A percentile compares a stretch with the other conserved stretches of the same genome.
Evolutionary conservation across 2,113 vertebrate species (phyloP).

Genomic region (Gopherus evgoodei): DNA sequence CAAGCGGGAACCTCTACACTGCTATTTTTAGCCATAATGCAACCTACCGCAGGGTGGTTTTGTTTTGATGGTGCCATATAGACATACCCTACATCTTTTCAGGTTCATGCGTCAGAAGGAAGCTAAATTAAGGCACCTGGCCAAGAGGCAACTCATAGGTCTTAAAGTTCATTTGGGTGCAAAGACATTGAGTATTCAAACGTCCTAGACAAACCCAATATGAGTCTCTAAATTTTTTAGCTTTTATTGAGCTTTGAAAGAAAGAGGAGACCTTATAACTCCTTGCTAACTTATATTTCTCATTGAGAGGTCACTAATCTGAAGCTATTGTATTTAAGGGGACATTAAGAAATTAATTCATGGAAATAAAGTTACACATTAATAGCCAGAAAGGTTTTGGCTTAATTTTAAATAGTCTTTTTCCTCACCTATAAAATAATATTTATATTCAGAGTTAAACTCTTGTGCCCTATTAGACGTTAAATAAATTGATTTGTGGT

Average conservation of each 20-base stretch:
- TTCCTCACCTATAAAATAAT: not conserved
- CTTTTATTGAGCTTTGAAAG: not conserved
- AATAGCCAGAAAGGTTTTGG: not conserved
- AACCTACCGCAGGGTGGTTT: not conserved
- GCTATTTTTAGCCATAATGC: not conserved
- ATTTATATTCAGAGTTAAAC: not conserved
- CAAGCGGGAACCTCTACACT: not conserved
- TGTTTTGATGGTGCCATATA: not conserved
- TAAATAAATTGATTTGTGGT: not conserved
- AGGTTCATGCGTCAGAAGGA: not conserved
- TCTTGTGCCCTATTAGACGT: not conserved
- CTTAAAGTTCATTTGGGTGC: not conserved
- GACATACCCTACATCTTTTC: not conserved
- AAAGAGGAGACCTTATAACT: not conserved
- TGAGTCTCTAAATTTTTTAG: not conserved
- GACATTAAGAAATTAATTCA: not conserved
- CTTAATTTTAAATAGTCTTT: not conserved
- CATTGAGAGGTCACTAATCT: not conserved
- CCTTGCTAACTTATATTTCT: not conserved
- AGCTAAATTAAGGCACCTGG: not conserved
- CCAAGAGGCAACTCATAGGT: not conserved
- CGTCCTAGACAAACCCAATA: not conserved
- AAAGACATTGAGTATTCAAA: not conserved
- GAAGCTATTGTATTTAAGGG: not conserved
- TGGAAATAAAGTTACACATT: accelerated